Evolutionary conservation across 23 tunicate genomes (phyloP).

Genomic region (Aplidium turbinatum): DNA sequence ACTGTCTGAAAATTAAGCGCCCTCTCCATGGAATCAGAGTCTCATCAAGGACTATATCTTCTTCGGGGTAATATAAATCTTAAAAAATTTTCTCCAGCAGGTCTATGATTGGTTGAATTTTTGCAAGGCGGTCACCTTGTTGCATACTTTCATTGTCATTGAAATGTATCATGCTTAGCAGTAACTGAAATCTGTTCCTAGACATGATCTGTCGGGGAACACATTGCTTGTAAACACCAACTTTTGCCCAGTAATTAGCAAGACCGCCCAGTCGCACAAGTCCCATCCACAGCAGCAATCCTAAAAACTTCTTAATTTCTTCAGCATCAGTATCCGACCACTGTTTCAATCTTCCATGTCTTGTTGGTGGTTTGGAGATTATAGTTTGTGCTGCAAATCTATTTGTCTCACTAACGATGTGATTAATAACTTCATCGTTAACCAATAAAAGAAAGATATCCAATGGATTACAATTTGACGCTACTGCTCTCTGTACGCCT

Average conservation of each 20-base stretch:
- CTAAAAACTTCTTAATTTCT: slow-evolving; percentile 26
- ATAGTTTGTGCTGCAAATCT: slow-evolving; percentile 24
- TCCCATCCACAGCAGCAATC: slow-evolving; percentile 37
- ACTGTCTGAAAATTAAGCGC: slow-evolving; percentile 28
- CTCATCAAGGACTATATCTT: slow-evolving; percentile 38
- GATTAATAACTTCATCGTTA: too few relatives aligned
- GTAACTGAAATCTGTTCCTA: slow-evolving; percentile 30
- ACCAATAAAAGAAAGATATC: too few relatives aligned
- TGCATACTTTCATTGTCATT: slow-evolving; percentile 21
- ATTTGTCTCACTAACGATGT: too few relatives aligned
- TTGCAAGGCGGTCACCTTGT: slow-evolving; percentile 9
- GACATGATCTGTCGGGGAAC: slow-evolving; percentile 25
- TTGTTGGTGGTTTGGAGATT: slow-evolving; percentile 1
- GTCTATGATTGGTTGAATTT: slow-evolving; percentile 32
- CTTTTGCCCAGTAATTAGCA: slow-evolving; percentile 37
- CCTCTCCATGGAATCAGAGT: slow-evolving; percentile 41
- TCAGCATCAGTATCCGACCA: slow-evolving; percentile 22
- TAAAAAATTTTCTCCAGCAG: slow-evolving; percentile 26
- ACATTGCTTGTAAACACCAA: slow-evolving; percentile 1
- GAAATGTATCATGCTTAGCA: slow-evolving; percentile 19
- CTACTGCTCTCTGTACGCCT: too few relatives aligned
- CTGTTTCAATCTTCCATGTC: slow-evolving; percentile 21
- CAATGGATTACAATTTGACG: too few relatives aligned
- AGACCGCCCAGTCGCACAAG: slow-evolving; percentile 14
- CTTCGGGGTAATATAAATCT: slow-evolving; percentile 22